These are phyloP conservation scores for Anguilla obscura DNA, from an alignment of 2,797 vertebrate species.

Conservation along the genomic window DNA sequence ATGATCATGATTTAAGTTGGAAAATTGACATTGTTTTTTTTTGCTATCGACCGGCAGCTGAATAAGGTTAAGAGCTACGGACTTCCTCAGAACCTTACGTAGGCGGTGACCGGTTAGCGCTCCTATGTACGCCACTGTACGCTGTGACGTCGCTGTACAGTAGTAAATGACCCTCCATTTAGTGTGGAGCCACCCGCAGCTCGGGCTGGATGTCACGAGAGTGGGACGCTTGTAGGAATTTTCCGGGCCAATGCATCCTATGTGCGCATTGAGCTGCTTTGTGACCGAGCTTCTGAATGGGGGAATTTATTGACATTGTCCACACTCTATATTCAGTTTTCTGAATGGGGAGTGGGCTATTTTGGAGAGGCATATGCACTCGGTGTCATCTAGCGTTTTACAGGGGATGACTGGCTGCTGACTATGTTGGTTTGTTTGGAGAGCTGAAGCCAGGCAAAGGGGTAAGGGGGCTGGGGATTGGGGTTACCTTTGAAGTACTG, in stretches of 20 bases:
- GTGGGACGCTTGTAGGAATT: background rate
- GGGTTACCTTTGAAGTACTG: conserved; percentile 90
- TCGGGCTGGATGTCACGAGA: background rate
- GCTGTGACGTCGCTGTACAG: background rate
- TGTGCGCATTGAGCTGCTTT: background rate
- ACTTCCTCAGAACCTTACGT: background rate
- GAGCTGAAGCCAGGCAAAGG: background rate
- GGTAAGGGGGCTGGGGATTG: background rate
- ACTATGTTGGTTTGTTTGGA: background rate
- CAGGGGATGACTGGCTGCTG: background rate
- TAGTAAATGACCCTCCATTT: background rate
- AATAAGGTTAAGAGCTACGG: background rate
- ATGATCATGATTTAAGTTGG: background rate
- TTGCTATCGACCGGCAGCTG: background rate
- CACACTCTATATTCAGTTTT: background rate
- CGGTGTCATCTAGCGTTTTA: background rate
- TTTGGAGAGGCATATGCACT: background rate
- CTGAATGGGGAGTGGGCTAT: background rate
- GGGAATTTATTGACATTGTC: background rate
- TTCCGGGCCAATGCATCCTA: background rate
- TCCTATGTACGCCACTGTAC: background rate
- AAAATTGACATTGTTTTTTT: background rate
- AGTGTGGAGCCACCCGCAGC: background rate
- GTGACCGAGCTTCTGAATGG: background rate
- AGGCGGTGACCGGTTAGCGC: background rate